Evolutionary conservation across 1,140 invertebrate species (phyloP).

Genomic region (Drosophila bipectinata): DNA sequence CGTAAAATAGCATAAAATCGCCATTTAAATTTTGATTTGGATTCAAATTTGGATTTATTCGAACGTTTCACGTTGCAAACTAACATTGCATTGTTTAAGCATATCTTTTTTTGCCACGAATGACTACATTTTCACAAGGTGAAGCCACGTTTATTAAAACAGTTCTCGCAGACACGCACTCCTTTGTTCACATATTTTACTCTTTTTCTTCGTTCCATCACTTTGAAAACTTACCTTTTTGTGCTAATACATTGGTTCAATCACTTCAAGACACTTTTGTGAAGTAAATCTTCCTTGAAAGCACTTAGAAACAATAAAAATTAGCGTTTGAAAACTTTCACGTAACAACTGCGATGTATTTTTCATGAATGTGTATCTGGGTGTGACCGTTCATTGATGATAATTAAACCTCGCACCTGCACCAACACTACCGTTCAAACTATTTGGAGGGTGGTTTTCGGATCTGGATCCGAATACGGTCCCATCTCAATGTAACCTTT

Average conservation of each 20-base stretch:
- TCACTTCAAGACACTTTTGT: constrained; percentile 62
- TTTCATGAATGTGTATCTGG: constrained; percentile 50
- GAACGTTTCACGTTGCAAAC: background rate
- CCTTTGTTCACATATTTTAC: constrained; percentile 13
- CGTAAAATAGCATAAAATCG: background rate
- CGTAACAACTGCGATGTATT: constrained; percentile 73
- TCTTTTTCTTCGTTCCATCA: constrained; percentile 1
- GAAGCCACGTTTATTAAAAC: constrained; percentile 65
- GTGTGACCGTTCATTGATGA: background rate
- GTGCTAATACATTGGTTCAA: constrained; percentile 72
- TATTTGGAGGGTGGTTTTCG: background rate
- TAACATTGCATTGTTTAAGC: background rate
- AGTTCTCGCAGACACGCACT: constrained; percentile 28
- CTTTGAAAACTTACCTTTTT: constrained; percentile 63
- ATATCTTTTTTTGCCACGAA: background rate
- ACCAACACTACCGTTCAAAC: background rate
- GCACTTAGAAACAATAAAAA: constrained; percentile 60
- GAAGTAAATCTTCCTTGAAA: constrained; percentile 39
- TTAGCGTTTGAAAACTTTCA: constrained; percentile 69
- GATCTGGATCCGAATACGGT: background rate
- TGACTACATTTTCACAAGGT: constrained; percentile 7
- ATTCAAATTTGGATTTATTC: constrained; percentile 1
- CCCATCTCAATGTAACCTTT: background rate
- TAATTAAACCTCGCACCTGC: background rate
- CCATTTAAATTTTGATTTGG: background rate